A percentile compares a stretch with the other conserved stretches of the same genome.
phyloP scores from a whole-genome alignment of 2,888 invertebrate genomes.

The Meandrusa payeni region DNA sequence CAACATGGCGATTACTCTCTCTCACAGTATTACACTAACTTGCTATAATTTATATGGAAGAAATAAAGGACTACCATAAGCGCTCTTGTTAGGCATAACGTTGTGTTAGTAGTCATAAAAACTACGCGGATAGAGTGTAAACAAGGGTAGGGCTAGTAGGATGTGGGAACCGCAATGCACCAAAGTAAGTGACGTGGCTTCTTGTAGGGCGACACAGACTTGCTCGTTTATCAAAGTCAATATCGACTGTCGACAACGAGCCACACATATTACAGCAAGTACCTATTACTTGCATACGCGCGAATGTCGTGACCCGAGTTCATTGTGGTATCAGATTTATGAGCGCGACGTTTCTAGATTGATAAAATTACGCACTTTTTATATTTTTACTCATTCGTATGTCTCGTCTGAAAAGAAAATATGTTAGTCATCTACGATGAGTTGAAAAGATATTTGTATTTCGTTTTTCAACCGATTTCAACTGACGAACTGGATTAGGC shows the following conservation, averaged over 20 bases:
- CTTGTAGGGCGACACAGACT: slow-evolving; percentile 71
- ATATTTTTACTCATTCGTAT: too few relatives aligned
- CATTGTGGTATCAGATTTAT: slow-evolving; percentile 27
- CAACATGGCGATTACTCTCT: slow-evolving; percentile 37
- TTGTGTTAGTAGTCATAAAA: slow-evolving; percentile 70
- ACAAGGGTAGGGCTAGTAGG: slow-evolving; percentile 61
- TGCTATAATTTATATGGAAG: slow-evolving; percentile 63
- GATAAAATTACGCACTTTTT: slow-evolving; percentile 8
- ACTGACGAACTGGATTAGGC: too few relatives aligned
- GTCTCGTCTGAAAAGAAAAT: too few relatives aligned
- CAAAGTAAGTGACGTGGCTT: slow-evolving; percentile 74
- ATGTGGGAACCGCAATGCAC: slow-evolving; percentile 68
- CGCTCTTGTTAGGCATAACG: slow-evolving; percentile 58
- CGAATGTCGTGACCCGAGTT: slow-evolving; percentile 35
- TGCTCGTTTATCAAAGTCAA: slow-evolving; percentile 78
- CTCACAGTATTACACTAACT: slow-evolving; percentile 54
- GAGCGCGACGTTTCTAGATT: slow-evolving; percentile 12
- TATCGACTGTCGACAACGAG: slow-evolving; percentile 70
- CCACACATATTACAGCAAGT: slow-evolving; percentile 54
- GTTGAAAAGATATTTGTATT: too few relatives aligned
- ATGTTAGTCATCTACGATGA: too few relatives aligned
- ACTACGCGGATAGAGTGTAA: slow-evolving; percentile 67
- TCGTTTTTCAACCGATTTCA: too few relatives aligned
- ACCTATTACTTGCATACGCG: slow-evolving; percentile 56
- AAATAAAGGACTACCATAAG: slow-evolving; percentile 63